Conservation (phyloP, 2,888 invertebrate species). For the Halictus quadricinctus region DNA sequence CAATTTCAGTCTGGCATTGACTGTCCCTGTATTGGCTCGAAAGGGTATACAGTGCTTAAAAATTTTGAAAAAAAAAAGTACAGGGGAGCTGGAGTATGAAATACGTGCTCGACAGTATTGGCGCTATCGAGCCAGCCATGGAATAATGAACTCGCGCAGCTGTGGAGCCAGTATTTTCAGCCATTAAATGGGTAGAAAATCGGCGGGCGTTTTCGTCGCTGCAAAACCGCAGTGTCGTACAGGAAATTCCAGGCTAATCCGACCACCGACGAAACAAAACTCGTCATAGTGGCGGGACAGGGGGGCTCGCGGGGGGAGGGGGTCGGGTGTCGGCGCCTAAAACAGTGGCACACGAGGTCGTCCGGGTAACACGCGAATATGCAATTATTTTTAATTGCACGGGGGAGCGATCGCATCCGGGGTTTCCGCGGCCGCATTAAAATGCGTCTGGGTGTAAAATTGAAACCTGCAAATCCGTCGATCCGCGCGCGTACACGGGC, state of each 20-base stretch:
- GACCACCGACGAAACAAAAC: constrained; percentile 51
- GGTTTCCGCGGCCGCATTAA: constrained; percentile 67
- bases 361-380: constrained; percentile 55
- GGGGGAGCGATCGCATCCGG: constrained; percentile 58
- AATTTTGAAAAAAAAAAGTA: background rate
- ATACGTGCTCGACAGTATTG: background rate
- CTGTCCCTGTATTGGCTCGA: background rate
- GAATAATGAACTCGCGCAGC: constrained; percentile 6
- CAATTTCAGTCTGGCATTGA: background rate
- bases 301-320: background rate
- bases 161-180: background rate
- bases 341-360: constrained; percentile 23
- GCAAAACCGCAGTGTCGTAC: constrained; percentile 12
- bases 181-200: constrained; percentile 11
- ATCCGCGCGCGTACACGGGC: constrained; percentile 3
- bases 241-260: constrained; percentile 36
- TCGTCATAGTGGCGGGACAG: constrained; percentile 12
- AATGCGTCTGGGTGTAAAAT: constrained; percentile 71
- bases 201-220: constrained; percentile 4
- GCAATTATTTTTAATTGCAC: constrained; percentile 71
- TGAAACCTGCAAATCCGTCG: constrained; percentile 64
- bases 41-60: background rate
- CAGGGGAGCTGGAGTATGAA: background rate
- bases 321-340: constrained; percentile 1
- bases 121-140: background rate